Conservation (phyloP, 2,113 vertebrate species). For the Dicerorhinus sumatrensis region DNA sequence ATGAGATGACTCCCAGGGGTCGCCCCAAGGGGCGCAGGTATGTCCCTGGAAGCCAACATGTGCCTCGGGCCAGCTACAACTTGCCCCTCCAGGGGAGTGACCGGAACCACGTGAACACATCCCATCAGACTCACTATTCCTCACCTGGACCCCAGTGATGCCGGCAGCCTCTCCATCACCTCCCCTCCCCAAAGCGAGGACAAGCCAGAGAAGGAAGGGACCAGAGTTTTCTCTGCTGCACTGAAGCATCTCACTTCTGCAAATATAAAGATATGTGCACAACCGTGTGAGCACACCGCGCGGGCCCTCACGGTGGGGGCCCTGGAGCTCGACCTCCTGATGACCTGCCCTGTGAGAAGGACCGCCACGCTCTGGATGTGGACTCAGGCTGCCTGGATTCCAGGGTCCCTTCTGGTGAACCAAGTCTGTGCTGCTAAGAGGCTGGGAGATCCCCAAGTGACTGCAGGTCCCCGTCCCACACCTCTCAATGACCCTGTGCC, state of each 20-base stretch:
- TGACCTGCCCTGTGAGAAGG: background rate
- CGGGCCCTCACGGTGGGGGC: fast-evolving
- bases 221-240: fast-evolving
- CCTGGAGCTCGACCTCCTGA: fast-evolving
- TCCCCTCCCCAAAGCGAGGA: background rate
- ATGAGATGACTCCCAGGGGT: fast-evolving
- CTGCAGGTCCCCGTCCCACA: background rate
- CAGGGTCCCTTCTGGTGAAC: background rate
- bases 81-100: background rate
- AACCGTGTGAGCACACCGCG: fast-evolving
- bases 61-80: background rate
- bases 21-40: fast-evolving
- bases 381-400: background rate
- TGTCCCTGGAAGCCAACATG: background rate
- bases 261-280: background rate
- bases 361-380: fast-evolving
- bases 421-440: background rate
- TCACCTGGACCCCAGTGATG: fast-evolving
- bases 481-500: fast-evolving
- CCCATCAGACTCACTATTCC: background rate
- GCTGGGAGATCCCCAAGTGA: fast-evolving
- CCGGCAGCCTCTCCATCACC: background rate
- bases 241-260: background rate
- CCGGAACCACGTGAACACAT: fast-evolving
- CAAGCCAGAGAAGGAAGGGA: background rate